Evolutionary conservation across 2,888 invertebrate species (phyloP).

Genomic region (Mesodorylaimus sp.): DNA sequence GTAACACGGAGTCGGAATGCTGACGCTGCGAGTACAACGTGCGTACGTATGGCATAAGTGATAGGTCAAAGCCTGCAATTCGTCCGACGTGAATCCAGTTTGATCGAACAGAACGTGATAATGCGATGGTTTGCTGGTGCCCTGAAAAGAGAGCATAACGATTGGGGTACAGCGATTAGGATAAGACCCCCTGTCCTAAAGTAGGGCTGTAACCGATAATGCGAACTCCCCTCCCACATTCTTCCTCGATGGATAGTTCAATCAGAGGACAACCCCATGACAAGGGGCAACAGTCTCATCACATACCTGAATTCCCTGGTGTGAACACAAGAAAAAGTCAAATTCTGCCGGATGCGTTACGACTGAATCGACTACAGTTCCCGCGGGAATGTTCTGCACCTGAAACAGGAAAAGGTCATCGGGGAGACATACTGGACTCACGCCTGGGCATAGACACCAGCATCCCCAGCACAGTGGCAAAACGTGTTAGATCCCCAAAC

Average conservation of each 20-base stretch:
- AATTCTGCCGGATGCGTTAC: constrained; percentile 23
- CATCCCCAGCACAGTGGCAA: no score
- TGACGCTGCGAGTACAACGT: constrained; percentile 18
- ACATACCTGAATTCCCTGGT: constrained; percentile 15
- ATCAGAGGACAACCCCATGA: no score
- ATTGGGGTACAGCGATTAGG: no score
- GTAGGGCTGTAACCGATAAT: no score
- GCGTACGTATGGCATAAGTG: constrained; percentile 11
- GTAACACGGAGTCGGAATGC: constrained; percentile 11
- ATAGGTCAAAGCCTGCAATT: constrained; percentile 21
- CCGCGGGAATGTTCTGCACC: constrained; percentile 7
- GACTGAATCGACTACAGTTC: constrained; percentile 18
- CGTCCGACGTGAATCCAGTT: constrained; percentile 21
- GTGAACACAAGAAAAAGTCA: constrained; percentile 25
- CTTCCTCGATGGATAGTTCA: no score
- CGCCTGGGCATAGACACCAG: no score
- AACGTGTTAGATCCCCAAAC: background rate
- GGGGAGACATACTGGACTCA: no score
- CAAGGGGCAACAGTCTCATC: no score
- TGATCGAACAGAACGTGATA: constrained; percentile 25
- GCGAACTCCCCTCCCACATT: no score
- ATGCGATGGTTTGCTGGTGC: constrained; percentile 24
- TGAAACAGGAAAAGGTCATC: no score
- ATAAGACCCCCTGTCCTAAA: no score
- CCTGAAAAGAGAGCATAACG: no score